Evolutionary conservation across 53 echinoderm and acorn worm genomes (phyloP), one percentile per base, ranked within the genome.

Genomic region (Holothuria leucospilota): DNA sequence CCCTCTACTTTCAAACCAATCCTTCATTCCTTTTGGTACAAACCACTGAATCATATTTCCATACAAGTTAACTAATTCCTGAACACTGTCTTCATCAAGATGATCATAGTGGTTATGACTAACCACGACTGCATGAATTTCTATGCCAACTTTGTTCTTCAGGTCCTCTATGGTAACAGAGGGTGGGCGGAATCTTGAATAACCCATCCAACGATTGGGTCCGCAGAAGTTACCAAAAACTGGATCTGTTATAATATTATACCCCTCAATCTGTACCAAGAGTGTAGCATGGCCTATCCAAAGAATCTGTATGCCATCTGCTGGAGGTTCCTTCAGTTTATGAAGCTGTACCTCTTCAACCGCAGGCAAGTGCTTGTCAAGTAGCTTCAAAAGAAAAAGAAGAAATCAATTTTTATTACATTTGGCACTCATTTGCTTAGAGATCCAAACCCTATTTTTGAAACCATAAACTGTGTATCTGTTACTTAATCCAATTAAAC

Each of bases 51-150:
- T 77, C 59, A 63, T 77, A 34, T 82, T 69, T 11, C 92, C 92
- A 42, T 91, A 97, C 26, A 90, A 59, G 8, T 77, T 73, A 41
- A 90, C 93, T 39, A 97, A 75, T 2, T 64, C 69, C 39, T 82
- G 51, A 14, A 97, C 95, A 1, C 95, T 91, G 0, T 90, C 87
- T 8, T 84, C 84, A 84, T 97, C 95, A 77, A 97, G 88, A 85
- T 97, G 95, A 71, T 97, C 98, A 51, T 93, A 97, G 83, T 97
- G 95, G 38, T 93, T 77, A 64, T 97, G 98, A 84, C 98, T 97
- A 20, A 97, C 95, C 39, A 95, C 88, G 39, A 97, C 95, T 1
- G 92, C 98, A 62, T 88, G 27, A 8, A 88, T 58, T 30, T 81
- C 4, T 28, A 80, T 56, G 18, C 61, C 24, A 42, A 91, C 79